phyloP scores from a whole-genome alignment of 2,888 invertebrate genomes.

The Vanessa cardui region DNA sequence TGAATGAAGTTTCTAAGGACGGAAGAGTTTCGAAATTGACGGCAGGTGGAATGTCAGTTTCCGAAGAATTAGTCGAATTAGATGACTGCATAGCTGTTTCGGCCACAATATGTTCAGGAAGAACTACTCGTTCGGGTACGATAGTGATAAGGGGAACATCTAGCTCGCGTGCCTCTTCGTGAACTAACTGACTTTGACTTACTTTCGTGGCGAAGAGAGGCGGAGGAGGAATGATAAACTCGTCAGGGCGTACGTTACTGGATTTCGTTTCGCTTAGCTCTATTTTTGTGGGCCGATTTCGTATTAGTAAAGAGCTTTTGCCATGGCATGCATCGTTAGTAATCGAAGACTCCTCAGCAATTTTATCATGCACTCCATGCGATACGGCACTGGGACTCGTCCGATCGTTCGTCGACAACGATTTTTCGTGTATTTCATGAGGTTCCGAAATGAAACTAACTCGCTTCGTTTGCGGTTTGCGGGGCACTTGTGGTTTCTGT shows the following conservation, averaged over 20 bases:
- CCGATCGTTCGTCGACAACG: slow-evolving; percentile 56
- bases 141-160: slow-evolving; percentile 67
- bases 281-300: slow-evolving; percentile 59
- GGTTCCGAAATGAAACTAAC: slow-evolving; percentile 77
- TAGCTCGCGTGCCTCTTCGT: slow-evolving; percentile 54
- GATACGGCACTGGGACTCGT: slow-evolving; percentile 50
- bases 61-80: slow-evolving; percentile 69
- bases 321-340: slow-evolving; percentile 80
- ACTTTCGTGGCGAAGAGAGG: slow-evolving; percentile 75
- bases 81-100: slow-evolving; percentile 78
- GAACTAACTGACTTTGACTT: slow-evolving; percentile 63
- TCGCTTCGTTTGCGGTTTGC: slow-evolving; percentile 77
- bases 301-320: slow-evolving; percentile 72
- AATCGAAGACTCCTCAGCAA: slow-evolving; percentile 51
- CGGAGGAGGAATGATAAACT: slow-evolving; percentile 79
- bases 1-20: slow-evolving; percentile 44
- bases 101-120: slow-evolving; percentile 68
- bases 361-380: slow-evolving; percentile 65
- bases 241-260: slow-evolving; percentile 67
- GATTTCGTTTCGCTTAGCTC: slow-evolving; percentile 61
- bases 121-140: slow-evolving; percentile 67
- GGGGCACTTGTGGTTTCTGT: slow-evolving; percentile 77
- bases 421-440: slow-evolving; percentile 55
- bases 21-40: slow-evolving; percentile 77
- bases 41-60: slow-evolving; percentile 71